Percentiles rank a stretch among this genome's conserved stretches.
Conservation (phyloP, 2,888 invertebrate species). For the Resseliella maxima region DNA sequence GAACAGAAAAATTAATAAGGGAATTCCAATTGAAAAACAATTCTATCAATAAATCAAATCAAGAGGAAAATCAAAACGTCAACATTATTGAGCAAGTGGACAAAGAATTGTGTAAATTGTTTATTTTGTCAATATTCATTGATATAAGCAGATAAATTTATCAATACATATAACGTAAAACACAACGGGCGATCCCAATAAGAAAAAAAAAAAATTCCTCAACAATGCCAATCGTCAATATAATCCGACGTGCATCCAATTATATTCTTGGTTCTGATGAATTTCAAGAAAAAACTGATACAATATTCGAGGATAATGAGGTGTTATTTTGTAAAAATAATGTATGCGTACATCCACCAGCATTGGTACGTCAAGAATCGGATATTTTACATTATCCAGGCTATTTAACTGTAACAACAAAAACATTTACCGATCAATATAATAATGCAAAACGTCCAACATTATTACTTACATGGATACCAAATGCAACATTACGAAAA, state of each 20-base stretch:
- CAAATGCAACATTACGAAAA: constrained; percentile 87
- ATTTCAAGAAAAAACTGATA: constrained; percentile 71
- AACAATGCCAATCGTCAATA: constrained; percentile 80
- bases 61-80: too few species aligned
- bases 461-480: constrained; percentile 93
- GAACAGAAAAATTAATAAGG: too few species aligned
- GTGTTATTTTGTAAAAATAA: constrained; percentile 94
- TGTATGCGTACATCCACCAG: constrained; percentile 96
- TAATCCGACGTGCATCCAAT: constrained; percentile 82
- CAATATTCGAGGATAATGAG: constrained; percentile 83
- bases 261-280: constrained; percentile 80
- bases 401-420: constrained; percentile 89
- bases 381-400: constrained; percentile 91
- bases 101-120: too few species aligned
- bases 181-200: background rate
- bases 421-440: constrained; percentile 81
- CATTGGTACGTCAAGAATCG: constrained; percentile 81
- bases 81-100: too few species aligned
- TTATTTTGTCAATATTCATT: background rate
- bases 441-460: constrained; percentile 83
- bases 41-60: too few species aligned
- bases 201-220: background rate
- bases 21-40: too few species aligned
- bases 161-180: background rate
- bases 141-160: background rate